Base-by-base conservation (phyloP, 2,113 vertebrate genomes). In the Globicephala melas region DNA sequence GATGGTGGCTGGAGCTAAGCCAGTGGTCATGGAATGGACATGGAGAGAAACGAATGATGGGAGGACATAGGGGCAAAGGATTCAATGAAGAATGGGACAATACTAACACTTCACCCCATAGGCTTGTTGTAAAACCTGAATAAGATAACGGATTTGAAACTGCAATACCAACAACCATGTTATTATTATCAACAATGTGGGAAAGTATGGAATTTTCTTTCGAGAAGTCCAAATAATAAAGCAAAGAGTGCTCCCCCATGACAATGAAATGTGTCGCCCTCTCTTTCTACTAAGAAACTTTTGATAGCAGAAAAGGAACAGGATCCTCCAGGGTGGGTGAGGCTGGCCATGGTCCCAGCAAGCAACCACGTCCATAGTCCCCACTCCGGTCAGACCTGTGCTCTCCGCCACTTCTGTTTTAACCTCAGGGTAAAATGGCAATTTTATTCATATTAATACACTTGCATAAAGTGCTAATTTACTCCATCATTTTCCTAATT, bases 361-460 rank as follows among this genome's bases (percentile, higher is more conserved):
- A 93, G 85, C n/a, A 74, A 73, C 79, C 65, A n/a, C 55, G 7
- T 58, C 55, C 15, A 13, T 62, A 28, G 62, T 86, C 93, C 26
- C 74, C 96, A 71, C 90, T 63, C 95, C 88, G 96, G 96, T 91
- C 95, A 93, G 95, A 76, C 94, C 83, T 94, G 79, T 97, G 95
- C 95, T 98, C 97, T 96, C 81, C 89, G 96, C 87, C 97, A 97
- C 96, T 98, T 98, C 95, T 87, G 65, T 97, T 98, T 98, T 97
- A 97, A 94, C 97, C 98, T 41, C 0, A 36, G 92, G 97, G 97
- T 95, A 97, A 97, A 97, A 92, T 93, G 87, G 97, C 95, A 98
- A 91, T 98, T 99, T 99, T 99, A 99, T 99, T 99, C 99, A 99
- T 99, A 99, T 99, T 99, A 99, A 99, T 99, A 99, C 97, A 99